Conservation (phyloP, 2,888 invertebrate genomes). For the Dryadula phaetusa region DNA sequence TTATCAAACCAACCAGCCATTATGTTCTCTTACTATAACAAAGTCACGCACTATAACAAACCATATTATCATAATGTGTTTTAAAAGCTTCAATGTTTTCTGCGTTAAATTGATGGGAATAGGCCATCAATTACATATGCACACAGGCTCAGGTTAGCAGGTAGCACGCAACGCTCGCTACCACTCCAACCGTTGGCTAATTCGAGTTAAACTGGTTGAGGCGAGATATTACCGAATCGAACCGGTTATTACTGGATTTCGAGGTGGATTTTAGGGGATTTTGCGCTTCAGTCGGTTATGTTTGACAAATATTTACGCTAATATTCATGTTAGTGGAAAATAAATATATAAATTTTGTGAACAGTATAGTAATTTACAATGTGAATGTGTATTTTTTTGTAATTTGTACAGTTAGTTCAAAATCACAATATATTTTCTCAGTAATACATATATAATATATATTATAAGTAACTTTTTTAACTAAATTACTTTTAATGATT, state of each 20-base stretch:
- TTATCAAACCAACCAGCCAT: background rate
- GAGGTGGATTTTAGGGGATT: conserved; percentile 43
- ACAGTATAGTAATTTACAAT: background rate
- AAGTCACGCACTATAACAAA: conserved; percentile 49
- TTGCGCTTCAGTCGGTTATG: conserved; percentile 27
- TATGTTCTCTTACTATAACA: conserved; percentile 35
- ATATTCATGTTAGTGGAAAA: background rate
- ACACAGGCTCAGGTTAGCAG: conserved; percentile 61
- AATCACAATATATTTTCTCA: too few relatives aligned
- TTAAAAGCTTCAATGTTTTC: conserved; percentile 41
- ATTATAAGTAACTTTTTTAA: too few relatives aligned
- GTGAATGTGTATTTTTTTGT: background rate
- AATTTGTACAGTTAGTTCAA: too few relatives aligned
- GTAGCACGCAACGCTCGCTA: conserved; percentile 61
- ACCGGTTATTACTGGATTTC: conserved; percentile 57
- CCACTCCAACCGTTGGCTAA: conserved; percentile 55
- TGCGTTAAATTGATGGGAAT: conserved; percentile 66
- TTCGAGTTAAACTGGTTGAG: conserved; percentile 54
- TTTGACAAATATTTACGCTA: background rate
- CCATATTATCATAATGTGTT: conserved; percentile 49
- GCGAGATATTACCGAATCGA: conserved; percentile 51
- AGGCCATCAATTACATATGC: conserved; percentile 69
- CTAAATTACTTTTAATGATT: too few relatives aligned
- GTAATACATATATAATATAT: too few relatives aligned
- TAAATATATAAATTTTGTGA: background rate